Evolutionary conservation across 2,113 vertebrate genomes (phyloP), one percentile per base, ranked within the genome.

Genomic region (Atrichornis clamosus): DNA sequence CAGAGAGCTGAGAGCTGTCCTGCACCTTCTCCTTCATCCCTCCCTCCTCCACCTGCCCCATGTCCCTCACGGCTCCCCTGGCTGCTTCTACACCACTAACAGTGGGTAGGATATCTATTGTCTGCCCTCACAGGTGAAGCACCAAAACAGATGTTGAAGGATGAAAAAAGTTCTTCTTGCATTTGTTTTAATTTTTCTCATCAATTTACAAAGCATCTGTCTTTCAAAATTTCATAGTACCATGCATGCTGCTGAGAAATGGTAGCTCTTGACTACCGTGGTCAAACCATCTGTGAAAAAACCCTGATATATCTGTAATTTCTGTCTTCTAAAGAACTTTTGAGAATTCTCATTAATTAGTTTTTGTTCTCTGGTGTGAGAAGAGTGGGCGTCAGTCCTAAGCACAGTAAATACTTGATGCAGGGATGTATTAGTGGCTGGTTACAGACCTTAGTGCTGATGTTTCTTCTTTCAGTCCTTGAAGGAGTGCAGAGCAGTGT

Each of bases 71-170:
- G 0, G 33, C 39, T 73, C 19, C 21, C 59, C 24, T 83, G 23
- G 10, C 50, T 86, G 58, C 46, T 64, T 9, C 39, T 32, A 3
- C 7, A 15, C 15, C 5, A 6, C n/a, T 32, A 4, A 20, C 1
- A 2, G 32, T 16, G 63, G 17, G 17, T 50, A 55, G 75, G 1
- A 0, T 20, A 3, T 22, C 6, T 76, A 11, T 67, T 0, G 0
- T 46, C 42, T 92, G 52, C 37, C 84, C 68, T 88, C 47, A 24
- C 7, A 3, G 52, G 8, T 50, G 47, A 68, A 84, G 32, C 72
- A 52, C 32, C 41, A 77, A 26, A 62, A 53, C 28, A 50, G 24
- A 24, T 50, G 4, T 2, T 81, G 32, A 56, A 72, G 28, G 44
- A 6, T 72, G 33, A 60, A 46, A 62, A 62, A 88, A 49, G 22